Evolutionary conservation across 2,888 invertebrate species (phyloP).

Genomic region (Cheilosia variabilis): DNA sequence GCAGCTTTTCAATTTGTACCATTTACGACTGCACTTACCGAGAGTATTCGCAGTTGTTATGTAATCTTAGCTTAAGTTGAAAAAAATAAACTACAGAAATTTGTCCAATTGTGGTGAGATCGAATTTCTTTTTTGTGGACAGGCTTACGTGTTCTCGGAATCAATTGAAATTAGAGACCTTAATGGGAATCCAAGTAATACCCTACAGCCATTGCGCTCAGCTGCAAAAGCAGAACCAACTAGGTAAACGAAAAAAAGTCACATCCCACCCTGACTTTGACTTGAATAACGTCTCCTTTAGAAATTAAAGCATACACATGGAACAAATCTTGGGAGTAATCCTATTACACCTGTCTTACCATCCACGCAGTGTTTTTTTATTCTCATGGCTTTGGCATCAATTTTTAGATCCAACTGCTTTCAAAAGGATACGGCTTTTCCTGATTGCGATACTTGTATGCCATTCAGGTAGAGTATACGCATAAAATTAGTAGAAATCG

Average conservation of each 20-base stretch:
- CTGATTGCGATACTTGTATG: constrained; percentile 27
- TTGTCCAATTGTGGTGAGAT: no score
- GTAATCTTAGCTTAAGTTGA: no score
- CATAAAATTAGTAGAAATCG: constrained; percentile 43
- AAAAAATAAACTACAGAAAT: no score
- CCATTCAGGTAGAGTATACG: constrained; percentile 28
- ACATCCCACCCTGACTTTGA: neutral
- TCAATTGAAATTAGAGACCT: no score
- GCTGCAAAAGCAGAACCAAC: neutral
- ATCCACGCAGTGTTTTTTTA: neutral
- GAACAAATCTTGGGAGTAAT: neutral
- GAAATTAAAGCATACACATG: neutral
- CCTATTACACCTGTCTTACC: neutral
- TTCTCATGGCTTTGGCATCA: neutral
- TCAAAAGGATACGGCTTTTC: constrained; percentile 6
- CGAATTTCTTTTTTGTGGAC: no score
- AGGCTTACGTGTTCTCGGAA: no score
- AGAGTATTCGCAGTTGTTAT: no score
- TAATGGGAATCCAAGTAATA: no score
- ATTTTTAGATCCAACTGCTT: neutral
- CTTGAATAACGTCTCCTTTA: neutral
- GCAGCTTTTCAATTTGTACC: no score
- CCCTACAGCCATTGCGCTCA: no score
- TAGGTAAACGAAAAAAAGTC: neutral
- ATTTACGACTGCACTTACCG: no score